A percentile compares a stretch with the other conserved stretches of the same genome.
phyloP scores from a whole-genome alignment of 2,113 vertebrate species.

The Hiodon alosoides region DNA sequence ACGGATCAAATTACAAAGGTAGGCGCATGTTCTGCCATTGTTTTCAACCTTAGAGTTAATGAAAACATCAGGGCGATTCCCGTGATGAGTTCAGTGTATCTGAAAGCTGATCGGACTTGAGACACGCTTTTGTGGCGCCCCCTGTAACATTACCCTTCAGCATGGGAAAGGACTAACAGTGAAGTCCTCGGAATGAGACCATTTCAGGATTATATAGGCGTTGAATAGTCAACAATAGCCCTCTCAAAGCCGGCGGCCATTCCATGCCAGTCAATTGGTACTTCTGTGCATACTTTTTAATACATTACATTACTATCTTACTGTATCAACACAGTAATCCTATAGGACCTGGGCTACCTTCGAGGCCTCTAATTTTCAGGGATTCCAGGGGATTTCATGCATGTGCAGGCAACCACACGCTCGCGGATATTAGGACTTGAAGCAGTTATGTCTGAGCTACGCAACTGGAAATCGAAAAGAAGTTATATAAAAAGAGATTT shows the following conservation, averaged over 20 bases:
- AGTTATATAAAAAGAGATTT: too few relatives aligned
- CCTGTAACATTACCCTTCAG: too few relatives aligned
- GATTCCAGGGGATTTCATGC: background rate
- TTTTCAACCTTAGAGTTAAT: background rate
- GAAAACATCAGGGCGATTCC: background rate
- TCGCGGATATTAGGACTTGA: background rate
- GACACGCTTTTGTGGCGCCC: too few relatives aligned
- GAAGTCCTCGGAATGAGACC: too few relatives aligned
- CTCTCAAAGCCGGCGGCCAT: too few relatives aligned
- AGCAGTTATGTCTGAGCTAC: background rate
- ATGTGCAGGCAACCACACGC: background rate
- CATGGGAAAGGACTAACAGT: too few relatives aligned
- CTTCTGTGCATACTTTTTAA: too few relatives aligned
- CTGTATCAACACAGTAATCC: background rate
- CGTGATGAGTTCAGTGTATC: background rate
- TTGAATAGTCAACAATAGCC: too few relatives aligned
- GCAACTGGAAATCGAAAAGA: background rate
- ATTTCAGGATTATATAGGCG: too few relatives aligned
- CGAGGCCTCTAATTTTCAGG: background rate
- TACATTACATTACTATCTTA: background rate
- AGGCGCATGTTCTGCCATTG: background rate
- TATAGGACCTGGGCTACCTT: background rate
- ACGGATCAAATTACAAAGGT: conserved; percentile 40
- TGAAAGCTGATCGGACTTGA: too few relatives aligned
- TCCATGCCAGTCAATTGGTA: too few relatives aligned